Evolutionary conservation across 92 coral and sea anemone species (phyloP), one percentile per base, ranked within the genome.

Genomic region (Epizoanthus scotinus): DNA sequence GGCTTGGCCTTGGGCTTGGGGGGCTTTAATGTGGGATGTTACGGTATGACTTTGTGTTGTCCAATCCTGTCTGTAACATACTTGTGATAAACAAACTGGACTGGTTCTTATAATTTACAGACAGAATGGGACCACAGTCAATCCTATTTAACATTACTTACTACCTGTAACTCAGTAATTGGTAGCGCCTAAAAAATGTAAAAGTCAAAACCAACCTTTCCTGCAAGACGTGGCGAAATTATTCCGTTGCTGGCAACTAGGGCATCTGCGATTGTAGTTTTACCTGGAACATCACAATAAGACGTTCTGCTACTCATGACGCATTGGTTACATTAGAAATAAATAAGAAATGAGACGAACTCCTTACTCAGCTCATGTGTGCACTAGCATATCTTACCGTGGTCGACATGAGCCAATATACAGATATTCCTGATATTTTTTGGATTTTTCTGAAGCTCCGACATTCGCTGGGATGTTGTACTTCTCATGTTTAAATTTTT

Each of bases 181-280:
- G n/a, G n/a, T n/a, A n/a, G n/a, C n/a, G n/a, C n/a, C n/a, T n/a
- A n/a, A n/a, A n/a, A n/a, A n/a, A n/a, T n/a, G n/a, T n/a, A 34
- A 3, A 34, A 34, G 40, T 20, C 8, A 31, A 31, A 2, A 63
- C 68, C 34, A 78, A 96, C 99, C 89, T 96, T 96, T 44, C 99
- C 99, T 50, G 98, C 99, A 63, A 96, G 82, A 28, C 99, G 92
- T 34, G 83, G 86, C 7, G 99, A 96, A 62, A 96, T 96, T 31
- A 96, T 96, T 27, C 99, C 99, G 89, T 95, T 96, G 77, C 99
- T 96, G 40, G 99, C 99, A 13, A 96, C 98, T 44, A 95, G 90
- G 34, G 99, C 94, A 82, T 95, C 99, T 3, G 99, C 99, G 65
- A 95, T 85, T 26, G 99, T 95, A 53, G 99, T 95, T 74, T 95